These are phyloP conservation scores for Minunthozetes semirufus DNA, from an alignment of 2,888 invertebrate species.

Conservation along the genomic window DNA sequence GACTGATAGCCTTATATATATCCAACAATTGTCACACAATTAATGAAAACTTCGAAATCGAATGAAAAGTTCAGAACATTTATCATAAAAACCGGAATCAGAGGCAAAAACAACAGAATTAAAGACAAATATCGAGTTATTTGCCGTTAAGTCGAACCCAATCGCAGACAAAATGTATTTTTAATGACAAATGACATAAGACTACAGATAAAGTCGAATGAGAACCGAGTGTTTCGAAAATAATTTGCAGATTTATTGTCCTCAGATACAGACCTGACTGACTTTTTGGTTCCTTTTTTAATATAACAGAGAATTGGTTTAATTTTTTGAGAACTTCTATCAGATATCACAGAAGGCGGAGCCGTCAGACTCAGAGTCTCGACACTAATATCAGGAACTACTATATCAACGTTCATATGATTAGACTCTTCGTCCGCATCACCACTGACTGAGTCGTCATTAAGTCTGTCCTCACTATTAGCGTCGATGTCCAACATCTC, in stretches of 20 bases:
- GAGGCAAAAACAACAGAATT: too few relatives aligned
- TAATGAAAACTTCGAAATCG: too few relatives aligned
- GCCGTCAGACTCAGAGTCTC: background rate
- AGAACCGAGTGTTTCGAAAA: background rate
- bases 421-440: background rate
- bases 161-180: too few relatives aligned
- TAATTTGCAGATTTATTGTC: background rate
- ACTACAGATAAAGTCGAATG: background rate
- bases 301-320: slow-evolving; percentile 24
- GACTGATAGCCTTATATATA: too few relatives aligned
- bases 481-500: background rate
- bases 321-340: background rate
- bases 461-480: background rate
- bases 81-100: too few relatives aligned
- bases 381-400: background rate
- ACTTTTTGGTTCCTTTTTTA: slow-evolving; percentile 24
- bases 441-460: background rate
- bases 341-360: background rate
- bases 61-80: too few relatives aligned
- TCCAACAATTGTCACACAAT: too few relatives aligned
- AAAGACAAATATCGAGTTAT: too few relatives aligned
- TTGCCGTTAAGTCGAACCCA: too few relatives aligned
- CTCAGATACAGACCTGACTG: slow-evolving; percentile 26
- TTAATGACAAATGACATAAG: background rate
- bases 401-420: background rate